Evolutionary conservation across 2,888 invertebrate species (phyloP).

Genomic region (Zaprionus lineosus): DNA sequence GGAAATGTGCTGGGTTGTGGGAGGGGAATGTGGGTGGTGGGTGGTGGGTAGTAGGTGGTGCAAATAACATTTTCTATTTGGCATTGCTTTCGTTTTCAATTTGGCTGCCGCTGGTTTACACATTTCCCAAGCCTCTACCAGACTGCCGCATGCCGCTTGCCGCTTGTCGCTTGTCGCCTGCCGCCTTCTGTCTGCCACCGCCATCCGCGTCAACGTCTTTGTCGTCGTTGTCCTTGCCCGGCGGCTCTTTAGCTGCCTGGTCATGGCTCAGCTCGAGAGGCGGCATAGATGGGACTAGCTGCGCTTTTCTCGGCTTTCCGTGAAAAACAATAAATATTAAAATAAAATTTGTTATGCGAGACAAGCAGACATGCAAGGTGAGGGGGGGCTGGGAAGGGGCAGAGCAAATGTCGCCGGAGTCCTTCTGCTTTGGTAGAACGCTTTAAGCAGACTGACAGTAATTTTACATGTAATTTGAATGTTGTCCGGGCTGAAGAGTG

Average conservation of each 20-base stretch:
- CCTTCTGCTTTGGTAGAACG: conserved; percentile 49
- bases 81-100: conserved; percentile 77
- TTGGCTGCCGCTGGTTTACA: conserved; percentile 49
- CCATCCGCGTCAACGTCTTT: conserved; percentile 26
- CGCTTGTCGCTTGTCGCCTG: conserved; percentile 12
- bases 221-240: conserved; percentile 27
- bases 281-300: conserved; percentile 25
- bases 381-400: background rate
- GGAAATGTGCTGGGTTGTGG: too few relatives aligned
- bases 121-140: conserved; percentile 6
- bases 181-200: background rate
- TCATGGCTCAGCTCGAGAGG: background rate
- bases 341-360: conserved; percentile 71
- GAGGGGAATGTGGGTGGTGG: too few relatives aligned
- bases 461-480: conserved; percentile 72
- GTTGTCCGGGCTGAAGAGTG: conserved; percentile 22
- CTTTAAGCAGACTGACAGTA: conserved; percentile 67
- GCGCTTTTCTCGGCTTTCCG: conserved; percentile 65
- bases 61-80: conserved; percentile 72
- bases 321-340: conserved; percentile 75
- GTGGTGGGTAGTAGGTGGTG: too few relatives aligned
- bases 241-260: conserved; percentile 21
- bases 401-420: conserved; percentile 46
- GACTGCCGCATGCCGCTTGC: background rate
- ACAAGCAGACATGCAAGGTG: conserved; percentile 52